Conservation (phyloP, 1,140 invertebrate species). For the Neodiprion pinetum region DNA sequence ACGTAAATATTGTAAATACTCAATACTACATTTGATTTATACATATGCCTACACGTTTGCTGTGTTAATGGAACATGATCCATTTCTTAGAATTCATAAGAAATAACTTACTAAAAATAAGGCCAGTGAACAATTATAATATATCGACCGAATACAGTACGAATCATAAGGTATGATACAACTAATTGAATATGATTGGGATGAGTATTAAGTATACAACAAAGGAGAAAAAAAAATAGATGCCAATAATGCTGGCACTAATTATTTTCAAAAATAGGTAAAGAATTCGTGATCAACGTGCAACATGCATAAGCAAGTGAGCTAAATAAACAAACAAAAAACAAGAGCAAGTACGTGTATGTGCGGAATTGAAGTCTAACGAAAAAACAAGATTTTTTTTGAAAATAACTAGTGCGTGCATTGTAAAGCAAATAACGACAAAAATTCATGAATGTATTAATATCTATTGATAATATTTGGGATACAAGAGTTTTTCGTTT, state of each 20-base stretch:
- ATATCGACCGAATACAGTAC: no score
- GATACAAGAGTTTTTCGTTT: background rate
- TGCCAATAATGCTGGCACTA: conserved; percentile 7
- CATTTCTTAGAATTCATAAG: no score
- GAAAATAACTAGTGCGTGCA: conserved; percentile 16
- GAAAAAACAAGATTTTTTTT: background rate
- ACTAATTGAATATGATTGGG: no score
- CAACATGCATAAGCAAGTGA: background rate
- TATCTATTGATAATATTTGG: background rate
- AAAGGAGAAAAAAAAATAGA: background rate
- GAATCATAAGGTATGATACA: no score
- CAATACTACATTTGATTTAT: no score
- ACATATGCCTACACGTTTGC: no score
- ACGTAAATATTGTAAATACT: no score
- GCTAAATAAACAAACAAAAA: background rate
- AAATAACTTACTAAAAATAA: no score
- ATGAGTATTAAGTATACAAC: background rate
- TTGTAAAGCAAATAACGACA: conserved; percentile 10
- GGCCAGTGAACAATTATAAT: no score
- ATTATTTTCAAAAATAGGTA: conserved; percentile 11
- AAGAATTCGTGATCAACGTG: background rate
- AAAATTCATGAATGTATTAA: conserved; percentile 2
- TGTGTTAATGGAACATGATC: no score
- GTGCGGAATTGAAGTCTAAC: background rate
- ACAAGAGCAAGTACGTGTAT: background rate